These are phyloP conservation scores for Spodoptera exigua DNA, from an alignment of 2,888 invertebrate species.

Conservation along the genomic window DNA sequence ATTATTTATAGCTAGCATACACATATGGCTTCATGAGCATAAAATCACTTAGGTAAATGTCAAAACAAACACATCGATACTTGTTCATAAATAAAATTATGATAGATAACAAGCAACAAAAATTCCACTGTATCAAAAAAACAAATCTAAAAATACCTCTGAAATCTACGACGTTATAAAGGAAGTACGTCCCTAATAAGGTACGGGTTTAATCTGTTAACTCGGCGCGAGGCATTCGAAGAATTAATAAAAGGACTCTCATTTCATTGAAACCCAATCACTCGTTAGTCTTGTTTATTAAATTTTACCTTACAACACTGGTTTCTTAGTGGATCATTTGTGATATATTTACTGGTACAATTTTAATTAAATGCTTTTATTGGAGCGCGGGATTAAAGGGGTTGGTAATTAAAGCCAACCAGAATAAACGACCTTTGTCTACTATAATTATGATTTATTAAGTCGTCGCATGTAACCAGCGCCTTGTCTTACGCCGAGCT, in stretches of 20 bases:
- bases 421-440: slow-evolving; percentile 83
- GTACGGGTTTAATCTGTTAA: slow-evolving; percentile 6
- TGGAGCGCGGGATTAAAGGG: slow-evolving; percentile 77
- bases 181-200: slow-evolving; percentile 17
- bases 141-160: too few species aligned
- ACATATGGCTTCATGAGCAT: too few species aligned
- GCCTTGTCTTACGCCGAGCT: slow-evolving; percentile 31
- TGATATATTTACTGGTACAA: slow-evolving; percentile 71
- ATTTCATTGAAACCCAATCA: slow-evolving; percentile 49
- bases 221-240: slow-evolving; percentile 23
- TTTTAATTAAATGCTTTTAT: slow-evolving; percentile 85
- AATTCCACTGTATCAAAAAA: too few species aligned
- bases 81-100: too few species aligned
- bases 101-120: too few species aligned
- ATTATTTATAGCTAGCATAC: too few species aligned
- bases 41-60: too few species aligned
- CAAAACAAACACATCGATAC: too few species aligned
- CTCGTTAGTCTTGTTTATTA: slow-evolving; percentile 58
- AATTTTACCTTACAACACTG: slow-evolving; percentile 55
- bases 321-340: slow-evolving; percentile 56
- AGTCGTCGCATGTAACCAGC: slow-evolving; percentile 63
- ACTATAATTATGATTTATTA: slow-evolving; percentile 82
- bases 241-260: slow-evolving; percentile 36
- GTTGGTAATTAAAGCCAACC: slow-evolving; percentile 79
- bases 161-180: neutral